Conservation (phyloP, 2,888 invertebrate species). For the Ochropleura plecta region DNA sequence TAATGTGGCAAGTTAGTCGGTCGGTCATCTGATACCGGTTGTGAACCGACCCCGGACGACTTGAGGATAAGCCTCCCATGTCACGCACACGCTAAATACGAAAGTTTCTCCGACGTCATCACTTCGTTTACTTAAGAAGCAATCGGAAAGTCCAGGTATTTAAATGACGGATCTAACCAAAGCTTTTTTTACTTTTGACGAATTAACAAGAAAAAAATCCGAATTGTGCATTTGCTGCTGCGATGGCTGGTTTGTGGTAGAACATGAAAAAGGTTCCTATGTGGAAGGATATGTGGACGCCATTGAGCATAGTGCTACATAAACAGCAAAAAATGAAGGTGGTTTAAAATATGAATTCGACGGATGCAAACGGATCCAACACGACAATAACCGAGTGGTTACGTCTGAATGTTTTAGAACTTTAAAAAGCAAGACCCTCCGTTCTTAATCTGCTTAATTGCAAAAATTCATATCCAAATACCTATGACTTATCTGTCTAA, state of each 20-base stretch:
- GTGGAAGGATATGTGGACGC: too few relatives aligned
- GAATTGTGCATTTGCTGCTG: not conserved
- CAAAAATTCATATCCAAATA: too few relatives aligned
- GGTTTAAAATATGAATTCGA: too few relatives aligned
- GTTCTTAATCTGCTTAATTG: too few relatives aligned
- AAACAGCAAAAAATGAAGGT: too few relatives aligned
- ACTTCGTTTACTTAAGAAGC: not conserved
- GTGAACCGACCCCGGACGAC: not conserved
- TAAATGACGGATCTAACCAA: not conserved
- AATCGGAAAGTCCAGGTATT: not conserved
- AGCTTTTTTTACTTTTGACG: too few relatives aligned
- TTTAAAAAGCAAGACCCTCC: too few relatives aligned
- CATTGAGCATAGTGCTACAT: too few relatives aligned
- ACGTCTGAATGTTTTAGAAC: not conserved
- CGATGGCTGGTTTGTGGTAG: too few relatives aligned
- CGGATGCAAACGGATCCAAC: too few relatives aligned
- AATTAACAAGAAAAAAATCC: not conserved
- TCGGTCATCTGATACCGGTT: not conserved
- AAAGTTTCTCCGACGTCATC: not conserved
- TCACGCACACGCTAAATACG: not conserved
- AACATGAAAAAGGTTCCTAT: too few relatives aligned
- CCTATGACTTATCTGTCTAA: not conserved
- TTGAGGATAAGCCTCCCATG: slow-evolving; percentile 2
- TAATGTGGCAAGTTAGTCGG: not conserved
- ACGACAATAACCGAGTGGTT: not conserved